phyloP scores from a whole-genome alignment of 2,888 invertebrate species.

The Torymus aiolomorphi region DNA sequence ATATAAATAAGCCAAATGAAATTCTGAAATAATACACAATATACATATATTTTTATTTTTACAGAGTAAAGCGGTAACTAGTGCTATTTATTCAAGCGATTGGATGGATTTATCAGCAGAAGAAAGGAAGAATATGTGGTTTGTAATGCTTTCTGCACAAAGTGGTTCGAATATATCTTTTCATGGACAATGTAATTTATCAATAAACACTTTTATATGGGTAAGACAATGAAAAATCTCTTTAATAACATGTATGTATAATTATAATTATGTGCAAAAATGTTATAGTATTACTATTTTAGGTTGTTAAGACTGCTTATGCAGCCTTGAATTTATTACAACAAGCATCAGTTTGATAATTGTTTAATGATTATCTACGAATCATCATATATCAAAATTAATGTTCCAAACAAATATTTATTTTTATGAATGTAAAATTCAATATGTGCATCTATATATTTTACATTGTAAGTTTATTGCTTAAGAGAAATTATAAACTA shows the following conservation, averaged over 20 bases:
- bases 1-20: constrained; percentile 25
- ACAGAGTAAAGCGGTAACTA: constrained; percentile 31
- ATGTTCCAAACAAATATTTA: too few relatives aligned
- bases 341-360: too few relatives aligned
- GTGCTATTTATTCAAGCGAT: constrained; percentile 28
- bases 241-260: background rate
- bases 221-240: constrained; percentile 11
- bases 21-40: background rate
- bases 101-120: constrained; percentile 22
- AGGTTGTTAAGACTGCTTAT: constrained; percentile 54
- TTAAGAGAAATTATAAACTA: too few relatives aligned
- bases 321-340: constrained; percentile 47
- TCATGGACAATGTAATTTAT: constrained; percentile 40
- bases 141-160: constrained; percentile 37
- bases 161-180: constrained; percentile 36
- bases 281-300: background rate
- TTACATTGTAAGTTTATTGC: too few relatives aligned
- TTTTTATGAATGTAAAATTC: too few relatives aligned
- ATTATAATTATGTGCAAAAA: too few relatives aligned
- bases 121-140: constrained; percentile 14
- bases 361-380: too few relatives aligned
- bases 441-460: too few relatives aligned
- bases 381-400: too few relatives aligned
- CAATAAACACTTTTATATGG: constrained; percentile 44
- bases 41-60: background rate